Percentiles rank a stretch among this genome's conserved stretches.
phyloP scores from a whole-genome alignment of 2,797 vertebrate genomes.

The Esox masquinongy region DNA sequence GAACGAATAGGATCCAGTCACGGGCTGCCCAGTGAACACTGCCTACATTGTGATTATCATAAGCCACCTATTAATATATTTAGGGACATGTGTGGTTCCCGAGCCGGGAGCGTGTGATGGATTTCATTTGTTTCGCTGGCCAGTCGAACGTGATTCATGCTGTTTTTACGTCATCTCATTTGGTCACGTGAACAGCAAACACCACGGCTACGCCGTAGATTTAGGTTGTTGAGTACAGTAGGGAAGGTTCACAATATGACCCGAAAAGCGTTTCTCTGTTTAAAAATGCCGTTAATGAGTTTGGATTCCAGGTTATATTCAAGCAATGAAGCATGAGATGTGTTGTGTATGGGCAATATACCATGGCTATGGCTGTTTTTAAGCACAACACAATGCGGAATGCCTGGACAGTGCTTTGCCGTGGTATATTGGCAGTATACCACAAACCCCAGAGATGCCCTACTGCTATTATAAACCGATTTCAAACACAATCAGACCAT shows the following conservation, averaged over 20 bases:
- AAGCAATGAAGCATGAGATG: too few relatives aligned
- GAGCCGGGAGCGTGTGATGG: not conserved
- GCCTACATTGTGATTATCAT: conserved; percentile 33
- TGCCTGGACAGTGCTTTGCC: too few relatives aligned
- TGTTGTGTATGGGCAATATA: too few relatives aligned
- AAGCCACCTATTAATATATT: conserved; percentile 27
- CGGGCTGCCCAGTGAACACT: conserved; percentile 29
- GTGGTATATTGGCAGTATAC: too few relatives aligned
- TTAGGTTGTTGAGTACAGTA: not conserved
- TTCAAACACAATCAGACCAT: too few relatives aligned
- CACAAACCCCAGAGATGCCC: too few relatives aligned
- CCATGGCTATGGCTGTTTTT: too few relatives aligned
- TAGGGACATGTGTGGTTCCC: conserved; percentile 1
- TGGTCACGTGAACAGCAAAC: not conserved
- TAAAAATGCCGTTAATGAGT: not conserved
- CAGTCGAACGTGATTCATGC: not conserved
- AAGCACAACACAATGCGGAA: too few relatives aligned
- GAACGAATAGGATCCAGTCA: conserved; percentile 4
- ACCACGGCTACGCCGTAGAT: not conserved
- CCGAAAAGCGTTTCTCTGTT: not conserved
- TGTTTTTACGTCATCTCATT: not conserved
- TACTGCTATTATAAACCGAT: too few relatives aligned
- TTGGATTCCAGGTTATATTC: not conserved
- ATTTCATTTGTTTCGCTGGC: not conserved
- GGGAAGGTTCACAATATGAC: not conserved